Evolutionary conservation across 2,113 vertebrate genomes (phyloP), one percentile per base, ranked within the genome.

Genomic region (Microtus pennsylvanicus): DNA sequence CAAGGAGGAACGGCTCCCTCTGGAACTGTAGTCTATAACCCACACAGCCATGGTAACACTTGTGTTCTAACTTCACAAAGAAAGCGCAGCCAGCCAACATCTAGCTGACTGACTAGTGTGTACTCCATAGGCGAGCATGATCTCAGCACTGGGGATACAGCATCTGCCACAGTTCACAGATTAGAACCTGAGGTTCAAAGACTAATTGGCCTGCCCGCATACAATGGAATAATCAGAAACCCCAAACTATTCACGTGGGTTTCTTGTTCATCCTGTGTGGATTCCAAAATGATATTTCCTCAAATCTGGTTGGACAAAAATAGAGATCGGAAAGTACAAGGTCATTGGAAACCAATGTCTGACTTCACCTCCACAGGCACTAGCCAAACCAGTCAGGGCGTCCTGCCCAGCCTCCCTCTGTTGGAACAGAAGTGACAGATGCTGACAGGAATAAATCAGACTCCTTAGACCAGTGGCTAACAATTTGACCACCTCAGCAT

Each of bases 101-200:
- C 81, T 52, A 58, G 21, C 35, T 80, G 75, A 26, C 47, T 89
- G 16, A 22, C 28, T 45, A 52, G 14, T 45, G 38, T 75, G 5
- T 47, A 77, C 16, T 9, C 7, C 22, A 13, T 30, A 30, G 42
- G 7, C 52, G 63, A 0, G 5, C 19, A 76, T 50, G 19, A 26
- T 82, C 30, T 21, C 47, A 21, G 13, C 13, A 91, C 5, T 16
- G 22, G 67, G 17, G 50, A 45, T 70, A 69, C 2, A 50, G 6
- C 58, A 28, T 87, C 38, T 55, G 35, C 26, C 5, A 82, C 24
- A 30, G 22, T 7, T 87, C 38, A 38, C 7, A 76, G 47, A 72
- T 78, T 55, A 52, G 28, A 97, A 87, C 47, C 74, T 78, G 42
- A 89, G n/a, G 50, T 61, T 52, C 35, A 72, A 55, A 93, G 26